Conservation (phyloP, 2,113 vertebrate genomes). For the Perognathus longimembris region DNA sequence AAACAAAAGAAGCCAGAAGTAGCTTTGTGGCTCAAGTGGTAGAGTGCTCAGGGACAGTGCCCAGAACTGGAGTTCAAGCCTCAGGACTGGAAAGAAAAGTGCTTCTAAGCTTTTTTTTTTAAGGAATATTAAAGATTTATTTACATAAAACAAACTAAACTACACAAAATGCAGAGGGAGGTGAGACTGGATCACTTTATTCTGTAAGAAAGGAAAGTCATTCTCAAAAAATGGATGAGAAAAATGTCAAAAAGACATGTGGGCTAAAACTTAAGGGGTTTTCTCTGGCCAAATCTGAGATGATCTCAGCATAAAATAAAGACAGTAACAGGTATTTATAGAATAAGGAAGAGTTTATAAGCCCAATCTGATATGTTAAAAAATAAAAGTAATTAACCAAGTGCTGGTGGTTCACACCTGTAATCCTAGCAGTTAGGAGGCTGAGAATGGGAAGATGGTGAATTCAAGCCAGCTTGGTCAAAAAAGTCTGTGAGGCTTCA, state of each 20-base stretch:
- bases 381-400: background rate
- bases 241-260: background rate
- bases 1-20: too few species aligned
- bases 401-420: background rate
- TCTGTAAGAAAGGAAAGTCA: conserved; percentile 24
- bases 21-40: too few species aligned
- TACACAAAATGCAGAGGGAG: background rate
- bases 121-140: background rate
- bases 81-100: background rate
- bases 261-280: background rate
- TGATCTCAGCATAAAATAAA: conserved; percentile 28
- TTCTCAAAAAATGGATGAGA: background rate
- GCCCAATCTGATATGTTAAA: background rate
- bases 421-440: too few species aligned
- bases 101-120: background rate
- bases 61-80: too few species aligned
- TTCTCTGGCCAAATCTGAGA: conserved; percentile 32
- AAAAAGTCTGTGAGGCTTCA: too few species aligned
- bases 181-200: background rate
- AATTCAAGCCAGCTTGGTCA: too few species aligned
- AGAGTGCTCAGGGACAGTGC: too few species aligned
- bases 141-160: conserved; percentile 32
- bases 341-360: conserved; percentile 12
- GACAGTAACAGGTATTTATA: background rate
- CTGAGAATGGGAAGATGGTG: too few species aligned